These are phyloP conservation scores for Nannoperca australis DNA, from an alignment of 2,797 vertebrate genomes.

Conservation along the genomic window DNA sequence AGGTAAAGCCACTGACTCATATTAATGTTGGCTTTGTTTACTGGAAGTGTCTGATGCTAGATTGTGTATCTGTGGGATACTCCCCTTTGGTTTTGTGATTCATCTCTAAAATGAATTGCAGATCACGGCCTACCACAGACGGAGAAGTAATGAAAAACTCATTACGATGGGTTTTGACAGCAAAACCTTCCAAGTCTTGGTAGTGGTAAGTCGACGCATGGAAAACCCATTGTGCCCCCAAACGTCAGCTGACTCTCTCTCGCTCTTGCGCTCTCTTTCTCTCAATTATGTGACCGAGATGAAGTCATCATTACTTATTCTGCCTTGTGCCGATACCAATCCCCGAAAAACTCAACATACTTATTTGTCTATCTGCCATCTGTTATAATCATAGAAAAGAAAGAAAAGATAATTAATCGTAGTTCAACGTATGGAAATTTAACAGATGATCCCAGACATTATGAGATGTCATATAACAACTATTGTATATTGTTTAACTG, in stretches of 20 bases:
- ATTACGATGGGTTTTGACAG: conserved; percentile 52
- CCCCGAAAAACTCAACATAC: conserved; percentile 16
- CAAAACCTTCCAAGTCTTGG: conserved; percentile 65
- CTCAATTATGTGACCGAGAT: conserved; percentile 40
- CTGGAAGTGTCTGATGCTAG: conserved; percentile 31
- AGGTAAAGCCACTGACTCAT: conserved; percentile 18
- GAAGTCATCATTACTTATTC: conserved; percentile 60
- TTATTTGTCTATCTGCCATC: conserved; percentile 10
- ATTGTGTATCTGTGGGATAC: conserved; percentile 17
- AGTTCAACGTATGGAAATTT: conserved; percentile 8
- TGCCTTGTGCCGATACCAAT: conserved; percentile 14
- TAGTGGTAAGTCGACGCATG: conserved; percentile 54
- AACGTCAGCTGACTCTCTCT: conserved; percentile 15
- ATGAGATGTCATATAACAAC: background rate
- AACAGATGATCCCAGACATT: conserved; percentile 3
- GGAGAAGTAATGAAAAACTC: conserved; percentile 73
- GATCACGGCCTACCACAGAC: conserved; percentile 51
- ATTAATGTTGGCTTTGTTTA: conserved; percentile 3
- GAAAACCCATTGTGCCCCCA: conserved; percentile 70
- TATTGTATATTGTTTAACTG: background rate
- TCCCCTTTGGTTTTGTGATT: conserved; percentile 50
- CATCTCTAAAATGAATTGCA: conserved; percentile 64
- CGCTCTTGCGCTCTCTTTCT: conserved; percentile 11
- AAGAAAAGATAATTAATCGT: background rate
- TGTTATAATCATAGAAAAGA: conserved; percentile 35